Evolutionary conservation across 92 coral and sea anemone genomes (phyloP).

Genomic region (Parazoanthus atlanticus): DNA sequence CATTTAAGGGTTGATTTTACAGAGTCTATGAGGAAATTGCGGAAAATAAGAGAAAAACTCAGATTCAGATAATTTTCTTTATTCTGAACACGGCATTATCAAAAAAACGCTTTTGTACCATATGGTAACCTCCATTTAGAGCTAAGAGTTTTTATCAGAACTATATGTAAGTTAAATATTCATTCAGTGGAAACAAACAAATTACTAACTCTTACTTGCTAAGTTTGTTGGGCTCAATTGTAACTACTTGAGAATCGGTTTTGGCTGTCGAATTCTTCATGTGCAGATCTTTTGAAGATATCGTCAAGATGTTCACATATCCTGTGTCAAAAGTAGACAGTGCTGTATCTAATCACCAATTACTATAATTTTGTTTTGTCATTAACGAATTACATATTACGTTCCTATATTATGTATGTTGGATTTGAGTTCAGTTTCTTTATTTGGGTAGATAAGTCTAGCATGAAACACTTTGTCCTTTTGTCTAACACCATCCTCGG

Average conservation of each 20-base stretch:
- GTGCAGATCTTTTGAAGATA: constrained; percentile 95
- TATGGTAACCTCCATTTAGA: background rate
- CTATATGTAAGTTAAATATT: background rate
- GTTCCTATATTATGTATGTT: no score
- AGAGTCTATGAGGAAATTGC: background rate
- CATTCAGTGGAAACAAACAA: background rate
- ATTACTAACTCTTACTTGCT: constrained; percentile 68
- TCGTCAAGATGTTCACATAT: constrained; percentile 84
- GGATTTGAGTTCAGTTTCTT: no score
- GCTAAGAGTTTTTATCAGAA: no score
- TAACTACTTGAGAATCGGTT: constrained; percentile 80
- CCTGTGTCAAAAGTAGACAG: constrained; percentile 56
- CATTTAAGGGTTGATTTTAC: no score
- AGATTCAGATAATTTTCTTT: background rate
- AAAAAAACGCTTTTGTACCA: no score
- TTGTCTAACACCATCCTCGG: no score
- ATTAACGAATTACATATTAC: no score
- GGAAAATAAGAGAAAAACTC: background rate
- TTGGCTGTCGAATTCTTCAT: constrained; percentile 89
- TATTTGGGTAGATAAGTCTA: no score
- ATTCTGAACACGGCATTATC: no score
- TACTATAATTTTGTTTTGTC: no score
- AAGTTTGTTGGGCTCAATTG: constrained; percentile 90
- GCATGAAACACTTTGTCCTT: no score
- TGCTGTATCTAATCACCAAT: background rate